phyloP scores from a whole-genome alignment of 2,797 vertebrate species.

The Heteromormyrus szaboi region DNA sequence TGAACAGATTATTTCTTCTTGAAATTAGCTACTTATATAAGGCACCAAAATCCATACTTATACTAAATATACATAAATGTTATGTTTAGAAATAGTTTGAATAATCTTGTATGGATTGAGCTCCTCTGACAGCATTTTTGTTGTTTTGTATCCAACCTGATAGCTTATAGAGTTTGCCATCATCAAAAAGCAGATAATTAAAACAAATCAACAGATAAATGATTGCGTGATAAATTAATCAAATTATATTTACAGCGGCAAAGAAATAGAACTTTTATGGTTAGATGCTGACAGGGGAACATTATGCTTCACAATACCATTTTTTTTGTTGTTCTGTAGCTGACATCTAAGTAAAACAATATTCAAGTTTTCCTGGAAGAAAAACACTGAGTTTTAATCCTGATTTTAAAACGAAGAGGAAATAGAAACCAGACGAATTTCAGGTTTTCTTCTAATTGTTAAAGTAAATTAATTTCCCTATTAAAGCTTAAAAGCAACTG shows the following conservation, averaged over 20 bases:
- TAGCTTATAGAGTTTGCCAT: not conserved
- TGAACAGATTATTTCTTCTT: not conserved
- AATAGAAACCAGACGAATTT: not conserved
- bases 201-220: not conserved
- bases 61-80: not conserved
- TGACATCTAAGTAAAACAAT: not conserved
- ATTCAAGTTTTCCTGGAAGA: not conserved
- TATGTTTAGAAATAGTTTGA: not conserved
- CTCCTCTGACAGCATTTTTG: not conserved
- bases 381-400: not conserved
- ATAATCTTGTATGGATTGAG: not conserved
- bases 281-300: not conserved
- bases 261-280: not conserved
- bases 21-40: not conserved
- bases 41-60: not conserved
- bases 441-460: not conserved
- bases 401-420: not conserved
- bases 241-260: not conserved
- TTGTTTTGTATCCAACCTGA: not conserved
- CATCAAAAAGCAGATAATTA: not conserved
- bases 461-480: not conserved
- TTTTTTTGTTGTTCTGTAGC: not conserved
- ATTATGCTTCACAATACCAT: not conserved
- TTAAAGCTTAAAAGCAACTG: not conserved
- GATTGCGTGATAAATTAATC: not conserved